Evolutionary conservation across 2,113 vertebrate genomes (phyloP).

Genomic region (Acrocephalus kingi): DNA sequence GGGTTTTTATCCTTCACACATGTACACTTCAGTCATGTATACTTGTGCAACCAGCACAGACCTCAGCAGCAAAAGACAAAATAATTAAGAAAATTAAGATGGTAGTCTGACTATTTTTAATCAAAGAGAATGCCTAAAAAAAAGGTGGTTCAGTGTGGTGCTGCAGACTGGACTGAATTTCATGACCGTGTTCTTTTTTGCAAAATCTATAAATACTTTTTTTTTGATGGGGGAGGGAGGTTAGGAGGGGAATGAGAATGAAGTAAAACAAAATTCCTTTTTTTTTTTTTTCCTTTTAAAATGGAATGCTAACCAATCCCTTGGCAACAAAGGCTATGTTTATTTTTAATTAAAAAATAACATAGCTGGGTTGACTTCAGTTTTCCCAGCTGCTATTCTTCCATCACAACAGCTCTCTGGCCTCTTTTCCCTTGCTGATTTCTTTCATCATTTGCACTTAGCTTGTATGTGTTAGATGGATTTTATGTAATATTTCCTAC

Average conservation of each 20-base stretch:
- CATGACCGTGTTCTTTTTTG: background rate
- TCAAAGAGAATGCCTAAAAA: background rate
- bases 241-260: slow-evolving; percentile 23
- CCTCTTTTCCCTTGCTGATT: slow-evolving; percentile 62
- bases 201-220: slow-evolving; percentile 51
- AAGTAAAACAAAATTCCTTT: slow-evolving; percentile 2
- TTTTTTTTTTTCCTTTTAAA: background rate
- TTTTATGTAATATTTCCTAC: slow-evolving; percentile 57
- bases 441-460: slow-evolving; percentile 62
- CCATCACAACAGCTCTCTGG: slow-evolving; percentile 47
- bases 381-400: slow-evolving; percentile 63
- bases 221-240: background rate
- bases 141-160: background rate
- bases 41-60: background rate
- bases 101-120: background rate
- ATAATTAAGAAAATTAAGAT: background rate
- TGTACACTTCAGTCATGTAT: background rate
- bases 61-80: background rate
- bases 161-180: background rate
- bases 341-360: slow-evolving; percentile 79
- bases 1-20: background rate
- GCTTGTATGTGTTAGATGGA: slow-evolving; percentile 9
- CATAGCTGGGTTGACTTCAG: slow-evolving; percentile 69
- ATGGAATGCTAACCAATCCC: slow-evolving; percentile 72
- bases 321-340: slow-evolving; percentile 69